Evolutionary conservation across 1,140 invertebrate genomes (phyloP), one percentile per base, ranked within the genome.

Genomic region (Cydia splendana): DNA sequence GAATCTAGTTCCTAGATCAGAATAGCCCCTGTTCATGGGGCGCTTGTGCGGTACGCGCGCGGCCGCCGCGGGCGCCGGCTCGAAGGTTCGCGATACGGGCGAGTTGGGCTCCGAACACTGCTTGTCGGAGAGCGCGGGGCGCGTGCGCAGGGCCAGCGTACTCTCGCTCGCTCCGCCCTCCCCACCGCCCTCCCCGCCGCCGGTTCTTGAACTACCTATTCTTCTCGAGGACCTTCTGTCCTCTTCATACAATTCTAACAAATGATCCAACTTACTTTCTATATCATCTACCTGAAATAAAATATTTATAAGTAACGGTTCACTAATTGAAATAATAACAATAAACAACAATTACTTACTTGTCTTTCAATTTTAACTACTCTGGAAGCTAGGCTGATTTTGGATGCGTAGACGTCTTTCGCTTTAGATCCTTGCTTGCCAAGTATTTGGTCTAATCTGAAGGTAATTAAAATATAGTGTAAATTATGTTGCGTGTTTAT

Each of bases 331-430:
- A n/a, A 42, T 20, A 71, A 71, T 12, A 24, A 69, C 28, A 20
- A 51, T 34, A 34, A 73, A 12, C 12, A 13, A 34, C 7, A 75
- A 57, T 9, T 57, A 77, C 92, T 94, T 94, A 98, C 98, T 95
- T 98, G 97, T 95, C 98, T 95, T 95, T 99, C 98, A 84, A 98
- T 97, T 94, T 98, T 98, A 74, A 99, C 98, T 84, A 99, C 96
- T 91, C 98, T 95, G 80, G 97, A 98, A 80, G 98, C 97, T 86
- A 99, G 94, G 88, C 97, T 97, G 84, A 98, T 96, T 95, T 98
- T 99, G 7, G 97, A 98, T 84, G 98, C 97, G 90, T 98, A 98
- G 74, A 98, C 97, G 91, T 98, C 98, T 94, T 98, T 98, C 78
- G 97, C 96, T 94, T 98, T 98, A 42, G 97, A 98, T 82, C 97